Conservation (phyloP, 2,797 vertebrate genomes). For the Acridotheres tristis region DNA sequence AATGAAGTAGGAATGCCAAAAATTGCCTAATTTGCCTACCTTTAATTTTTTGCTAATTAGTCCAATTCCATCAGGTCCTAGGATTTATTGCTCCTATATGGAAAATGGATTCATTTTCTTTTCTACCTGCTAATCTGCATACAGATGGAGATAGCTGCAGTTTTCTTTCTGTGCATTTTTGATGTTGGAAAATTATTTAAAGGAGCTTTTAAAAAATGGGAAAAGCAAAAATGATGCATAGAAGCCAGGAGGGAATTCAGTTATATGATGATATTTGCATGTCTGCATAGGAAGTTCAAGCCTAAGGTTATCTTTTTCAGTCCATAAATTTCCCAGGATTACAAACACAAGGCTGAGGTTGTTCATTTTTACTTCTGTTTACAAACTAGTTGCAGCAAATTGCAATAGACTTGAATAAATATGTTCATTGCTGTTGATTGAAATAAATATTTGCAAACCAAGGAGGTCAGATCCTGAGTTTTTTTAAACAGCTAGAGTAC, state of each 20-base stretch:
- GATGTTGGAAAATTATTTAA: neutral
- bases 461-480: neutral
- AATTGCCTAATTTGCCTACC: neutral
- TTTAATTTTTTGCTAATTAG: neutral
- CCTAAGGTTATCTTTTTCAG: neutral
- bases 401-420: neutral
- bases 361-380: neutral
- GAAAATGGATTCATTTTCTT: neutral
- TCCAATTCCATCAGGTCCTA: neutral
- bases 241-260: neutral
- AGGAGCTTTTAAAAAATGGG: neutral
- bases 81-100: neutral
- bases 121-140: neutral
- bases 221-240: neutral
- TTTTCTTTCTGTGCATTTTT: neutral
- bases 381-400: neutral
- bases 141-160: neutral
- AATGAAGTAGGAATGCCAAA: neutral
- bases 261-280: neutral
- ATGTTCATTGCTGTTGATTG: neutral
- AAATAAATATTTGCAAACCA: neutral
- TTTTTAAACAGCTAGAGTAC: neutral
- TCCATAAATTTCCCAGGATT: neutral
- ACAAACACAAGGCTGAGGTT: neutral
- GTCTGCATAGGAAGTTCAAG: neutral